phyloP scores from a whole-genome alignment of 2,113 vertebrate genomes.

The Rhipidura dahli region DNA sequence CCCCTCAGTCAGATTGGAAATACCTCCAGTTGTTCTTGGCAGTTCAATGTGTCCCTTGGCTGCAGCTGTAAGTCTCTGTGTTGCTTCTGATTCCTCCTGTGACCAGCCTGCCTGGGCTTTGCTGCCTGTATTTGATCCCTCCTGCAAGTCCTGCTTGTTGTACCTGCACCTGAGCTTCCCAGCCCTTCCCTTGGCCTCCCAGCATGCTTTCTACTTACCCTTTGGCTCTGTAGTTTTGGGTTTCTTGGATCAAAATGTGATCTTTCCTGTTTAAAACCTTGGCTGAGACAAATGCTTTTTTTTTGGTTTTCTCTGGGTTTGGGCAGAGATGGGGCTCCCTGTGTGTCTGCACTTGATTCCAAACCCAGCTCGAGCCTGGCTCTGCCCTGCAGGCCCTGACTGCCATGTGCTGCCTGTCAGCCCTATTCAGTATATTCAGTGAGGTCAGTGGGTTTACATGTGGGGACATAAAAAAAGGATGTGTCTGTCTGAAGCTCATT shows the following conservation, averaged over 20 bases:
- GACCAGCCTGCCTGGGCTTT: background rate
- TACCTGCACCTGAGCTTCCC: background rate
- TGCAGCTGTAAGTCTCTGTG: background rate
- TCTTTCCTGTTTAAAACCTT: background rate
- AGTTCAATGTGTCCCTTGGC: background rate
- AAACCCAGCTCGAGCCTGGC: background rate
- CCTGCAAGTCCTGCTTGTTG: background rate
- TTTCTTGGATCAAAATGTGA: background rate
- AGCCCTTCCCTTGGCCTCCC: background rate
- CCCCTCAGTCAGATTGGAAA: background rate
- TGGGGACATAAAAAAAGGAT: background rate
- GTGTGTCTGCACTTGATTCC: background rate
- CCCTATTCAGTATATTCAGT: background rate
- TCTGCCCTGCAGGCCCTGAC: background rate
- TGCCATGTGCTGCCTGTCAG: fast-evolving
- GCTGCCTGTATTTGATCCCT: background rate
- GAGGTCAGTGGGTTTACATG: background rate
- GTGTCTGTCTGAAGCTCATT: background rate
- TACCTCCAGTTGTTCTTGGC: slow-evolving; percentile 3
- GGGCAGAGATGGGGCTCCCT: background rate
- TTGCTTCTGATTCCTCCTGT: background rate
- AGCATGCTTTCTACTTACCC: background rate
- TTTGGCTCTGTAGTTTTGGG: background rate
- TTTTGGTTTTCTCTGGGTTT: background rate
- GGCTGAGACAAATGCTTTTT: background rate